Base-by-base conservation (phyloP, 2,113 vertebrate species). In the Mystacornis crossleyi region DNA sequence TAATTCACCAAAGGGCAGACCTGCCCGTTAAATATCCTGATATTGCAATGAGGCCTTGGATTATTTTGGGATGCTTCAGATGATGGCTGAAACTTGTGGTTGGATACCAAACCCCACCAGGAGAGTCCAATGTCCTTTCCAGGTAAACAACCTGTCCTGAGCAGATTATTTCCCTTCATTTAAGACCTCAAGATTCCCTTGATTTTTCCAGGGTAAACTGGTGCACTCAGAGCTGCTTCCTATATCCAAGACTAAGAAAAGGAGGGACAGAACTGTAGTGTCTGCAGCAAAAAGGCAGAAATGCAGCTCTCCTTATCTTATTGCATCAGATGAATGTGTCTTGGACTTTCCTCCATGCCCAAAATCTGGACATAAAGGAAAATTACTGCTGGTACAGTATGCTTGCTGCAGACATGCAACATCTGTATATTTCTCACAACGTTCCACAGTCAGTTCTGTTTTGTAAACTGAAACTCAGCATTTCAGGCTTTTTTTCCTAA, bases 181-280 rank as follows among this genome's bases (percentile, higher is more conserved):
- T 25, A 43, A 34, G 25, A 45, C 3, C 4, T 86, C 1, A 0
- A 14, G 13, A 36, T 20, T 86, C 4, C 8, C 14, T 21, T 57
- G 23, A 43, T 38, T 45, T 72, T 90, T 40, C 12, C 19, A 55
- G 33, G 29, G 18, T 31, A 33, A 69, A 48, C 8, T n/a, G 36
- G 4, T 8, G 45, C 8, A 34, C 6, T 15, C n/a, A 50, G 8
- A 71, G 47, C 6, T 65, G 31, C 14, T 28, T 0, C 7, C 28
- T 57, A 2, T 8, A 7, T 9, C 3, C 6, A 57, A 57, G 9
- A 10, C 16, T 18, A 5, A n/a, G 33, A 13, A 89, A 73, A 66
- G 13, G 33, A 89, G 12, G 48, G 42, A 28, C 13, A 81, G 33
- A 34, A 31, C 18, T 84, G 21, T 16, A 61, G 28, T 26, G 25